These are phyloP conservation scores for Atherinosoma microstoma DNA, from an alignment of 2,797 vertebrate genomes.

Conservation along the genomic window DNA sequence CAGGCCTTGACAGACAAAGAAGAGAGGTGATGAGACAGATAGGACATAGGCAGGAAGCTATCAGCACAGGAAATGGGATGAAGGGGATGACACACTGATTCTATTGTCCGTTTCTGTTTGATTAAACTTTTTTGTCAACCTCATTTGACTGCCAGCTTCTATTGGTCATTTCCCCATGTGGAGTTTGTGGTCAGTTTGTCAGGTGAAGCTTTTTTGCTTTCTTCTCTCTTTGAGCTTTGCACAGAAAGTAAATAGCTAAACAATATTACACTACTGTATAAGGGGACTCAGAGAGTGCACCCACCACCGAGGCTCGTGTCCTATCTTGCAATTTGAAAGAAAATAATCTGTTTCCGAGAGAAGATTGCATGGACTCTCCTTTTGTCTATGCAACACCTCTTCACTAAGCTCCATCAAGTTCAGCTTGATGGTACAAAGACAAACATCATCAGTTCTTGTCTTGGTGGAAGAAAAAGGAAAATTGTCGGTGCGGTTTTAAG, in stretches of 20 bases:
- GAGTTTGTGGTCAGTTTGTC: slow-evolving; percentile 41
- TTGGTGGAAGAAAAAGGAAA: not conserved
- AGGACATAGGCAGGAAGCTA: slow-evolving; percentile 26
- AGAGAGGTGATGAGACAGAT: slow-evolving; percentile 14
- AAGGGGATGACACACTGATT: slow-evolving; percentile 3
- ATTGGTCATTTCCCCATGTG: slow-evolving; percentile 38
- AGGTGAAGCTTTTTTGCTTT: slow-evolving; percentile 18
- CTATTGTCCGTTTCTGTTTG: slow-evolving; percentile 8
- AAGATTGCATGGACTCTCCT: not conserved
- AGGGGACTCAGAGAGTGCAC: no score
- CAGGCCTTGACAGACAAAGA: slow-evolving; percentile 17
- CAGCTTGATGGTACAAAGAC: not conserved
- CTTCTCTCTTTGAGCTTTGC: not conserved
- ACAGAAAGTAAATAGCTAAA: not conserved
- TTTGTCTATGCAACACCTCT: not conserved
- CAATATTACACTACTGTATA: not conserved
- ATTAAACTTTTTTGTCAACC: not conserved
- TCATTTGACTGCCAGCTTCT: slow-evolving; percentile 24
- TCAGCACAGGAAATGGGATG: slow-evolving; percentile 23
- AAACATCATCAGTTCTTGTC: not conserved
- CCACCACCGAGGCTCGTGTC: not conserved
- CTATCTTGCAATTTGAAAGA: not conserved
- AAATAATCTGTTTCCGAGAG: not conserved
- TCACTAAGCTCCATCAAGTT: not conserved
- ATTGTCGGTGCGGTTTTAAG: no score